Percentiles rank a stretch among this genome's conserved stretches.
Evolutionary conservation across 2,113 vertebrate species (phyloP).

Genomic region (Papio anubis): DNA sequence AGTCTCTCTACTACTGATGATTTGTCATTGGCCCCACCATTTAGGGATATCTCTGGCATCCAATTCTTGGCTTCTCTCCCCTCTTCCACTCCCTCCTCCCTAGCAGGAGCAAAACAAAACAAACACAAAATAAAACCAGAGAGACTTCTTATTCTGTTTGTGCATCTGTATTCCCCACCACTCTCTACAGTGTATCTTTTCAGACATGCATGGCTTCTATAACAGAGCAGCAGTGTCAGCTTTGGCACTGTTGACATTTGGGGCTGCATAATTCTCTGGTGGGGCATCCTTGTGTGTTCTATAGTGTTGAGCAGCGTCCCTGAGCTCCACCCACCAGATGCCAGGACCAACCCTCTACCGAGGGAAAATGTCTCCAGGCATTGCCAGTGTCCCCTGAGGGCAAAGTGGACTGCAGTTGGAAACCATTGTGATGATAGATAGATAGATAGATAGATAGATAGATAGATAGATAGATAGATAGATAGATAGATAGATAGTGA

Average conservation of each 20-base stretch:
- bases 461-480: background rate
- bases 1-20: background rate
- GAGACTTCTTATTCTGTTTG: rapidly evolving
- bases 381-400: background rate
- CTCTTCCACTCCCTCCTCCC: background rate
- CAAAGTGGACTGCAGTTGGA: background rate
- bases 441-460: background rate
- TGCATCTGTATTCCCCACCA: rapidly evolving
- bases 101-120: background rate
- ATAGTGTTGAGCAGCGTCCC: background rate
- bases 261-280: too few relatives aligned
- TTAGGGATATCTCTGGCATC: rapidly evolving
- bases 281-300: too few relatives aligned
- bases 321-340: rapidly evolving
- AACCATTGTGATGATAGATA: background rate
- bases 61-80: background rate
- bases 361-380: background rate
- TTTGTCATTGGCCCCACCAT: too few relatives aligned
- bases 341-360: background rate
- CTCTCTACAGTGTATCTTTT: rapidly evolving
- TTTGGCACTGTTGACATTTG: too few relatives aligned
- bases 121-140: background rate
- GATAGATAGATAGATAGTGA: too few relatives aligned
- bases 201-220: too few relatives aligned
- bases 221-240: background rate